Base-by-base conservation (phyloP, 2,888 invertebrate species). In the Cataglyphis albicans region DNA sequence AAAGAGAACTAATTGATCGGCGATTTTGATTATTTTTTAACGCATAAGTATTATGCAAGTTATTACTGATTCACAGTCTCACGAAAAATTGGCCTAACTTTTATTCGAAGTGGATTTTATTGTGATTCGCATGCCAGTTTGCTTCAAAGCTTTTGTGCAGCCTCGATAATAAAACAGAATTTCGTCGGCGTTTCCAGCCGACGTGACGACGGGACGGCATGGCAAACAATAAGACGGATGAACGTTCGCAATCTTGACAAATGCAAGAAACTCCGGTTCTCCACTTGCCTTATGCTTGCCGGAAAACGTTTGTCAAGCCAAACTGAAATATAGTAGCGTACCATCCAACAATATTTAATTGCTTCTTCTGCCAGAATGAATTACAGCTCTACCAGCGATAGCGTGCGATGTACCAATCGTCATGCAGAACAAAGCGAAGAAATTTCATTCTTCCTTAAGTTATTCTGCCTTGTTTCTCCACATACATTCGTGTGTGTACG, bases 331-430 rank as follows among this genome's bases (percentile, higher is more conserved):
- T 87, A 83, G 78, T 75, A 80, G 85, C 80, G 65, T 61, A 82
- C 80, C 57, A 76, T 80, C 86, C 82, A 82, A 84, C 88, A 82
- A 89, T 89, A 89, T 89, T 89, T 89, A 89, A 89, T 89, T 89
- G 88, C 88, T 84, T 84, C 83, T 85, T 80, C 85, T 81, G 84
- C 64, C 76, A 55, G 86, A 84, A 88, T 88, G 85, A 86, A 85
- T 86, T 83, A 76, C 81, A 72, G 59, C 68, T 48, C 44, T 75
- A 74, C 80, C 82, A 81, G 87, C 87, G 83, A 84, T 78, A 57
- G 72, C 80, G 81, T 59, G 68, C 67, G 83, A 70, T 75, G 63
- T 70, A 73, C 64, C 75, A 74, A 73, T n/a, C 73, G 44, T 35
- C 21, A 48, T 44, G n/a, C 35, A 64, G 70, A 70, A 48, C 59